Conservation (phyloP, 2,888 invertebrate genomes). For the Synanthedon andrenaeformis region DNA sequence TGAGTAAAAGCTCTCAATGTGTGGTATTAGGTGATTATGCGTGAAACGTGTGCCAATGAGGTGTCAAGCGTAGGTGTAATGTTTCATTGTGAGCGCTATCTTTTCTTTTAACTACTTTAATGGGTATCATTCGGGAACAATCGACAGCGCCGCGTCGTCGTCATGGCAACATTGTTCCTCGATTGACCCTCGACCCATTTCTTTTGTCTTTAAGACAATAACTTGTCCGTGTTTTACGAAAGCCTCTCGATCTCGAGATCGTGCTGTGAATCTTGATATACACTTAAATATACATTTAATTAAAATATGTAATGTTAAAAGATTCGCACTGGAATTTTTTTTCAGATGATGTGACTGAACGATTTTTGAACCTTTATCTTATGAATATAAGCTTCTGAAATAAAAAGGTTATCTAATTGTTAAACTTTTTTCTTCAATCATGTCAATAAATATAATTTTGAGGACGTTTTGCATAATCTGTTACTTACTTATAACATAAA, state of each 20-base stretch:
- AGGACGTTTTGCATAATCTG: no score
- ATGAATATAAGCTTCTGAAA: no score
- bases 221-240: constrained; percentile 10
- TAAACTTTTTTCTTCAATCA: no score
- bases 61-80: not conserved
- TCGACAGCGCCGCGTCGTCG: constrained; percentile 1
- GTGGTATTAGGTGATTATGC: no score
- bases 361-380: constrained; percentile 56
- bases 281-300: constrained; percentile 16
- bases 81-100: constrained; percentile 1
- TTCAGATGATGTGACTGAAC: constrained; percentile 60
- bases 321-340: constrained; percentile 32
- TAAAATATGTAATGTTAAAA: constrained; percentile 14
- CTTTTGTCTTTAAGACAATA: constrained; percentile 27
- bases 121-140: not conserved
- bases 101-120: constrained; percentile 1
- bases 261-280: constrained; percentile 36
- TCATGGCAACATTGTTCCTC: not conserved
- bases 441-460: no score
- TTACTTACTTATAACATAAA: no score
- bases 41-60: no score
- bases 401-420: no score
- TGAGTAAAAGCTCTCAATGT: no score
- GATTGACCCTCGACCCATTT: not conserved
- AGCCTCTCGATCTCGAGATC: constrained; percentile 15